Conservation (phyloP, 2,888 invertebrate species). For the Odontothrips loti region DNA sequence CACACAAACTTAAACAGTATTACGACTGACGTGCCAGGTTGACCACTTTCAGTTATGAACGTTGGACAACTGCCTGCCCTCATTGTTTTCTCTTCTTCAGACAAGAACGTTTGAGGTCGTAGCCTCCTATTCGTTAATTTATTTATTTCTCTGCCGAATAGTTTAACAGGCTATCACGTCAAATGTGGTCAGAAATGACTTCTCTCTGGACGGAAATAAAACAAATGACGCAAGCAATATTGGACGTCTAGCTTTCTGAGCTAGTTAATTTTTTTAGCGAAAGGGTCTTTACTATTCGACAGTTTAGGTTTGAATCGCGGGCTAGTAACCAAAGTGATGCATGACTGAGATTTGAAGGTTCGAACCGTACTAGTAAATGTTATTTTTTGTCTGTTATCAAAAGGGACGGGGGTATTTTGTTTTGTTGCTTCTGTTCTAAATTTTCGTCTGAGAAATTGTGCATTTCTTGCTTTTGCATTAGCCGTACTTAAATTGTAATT, state of each 20-base stretch:
- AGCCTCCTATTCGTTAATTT: conserved; percentile 15
- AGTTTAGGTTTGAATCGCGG: conserved; percentile 24
- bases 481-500: neutral
- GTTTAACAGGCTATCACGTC: conserved; percentile 15
- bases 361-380: neutral
- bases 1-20: conserved; percentile 21
- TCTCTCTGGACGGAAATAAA: neutral
- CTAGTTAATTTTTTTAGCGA: neutral
- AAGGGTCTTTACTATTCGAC: neutral
- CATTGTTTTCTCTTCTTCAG: conserved; percentile 21
- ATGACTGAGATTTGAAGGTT: conserved; percentile 13
- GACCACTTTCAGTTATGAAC: neutral
- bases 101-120: neutral
- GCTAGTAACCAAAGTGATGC: conserved; percentile 24
- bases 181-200: neutral
- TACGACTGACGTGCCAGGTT: neutral
- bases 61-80: neutral
- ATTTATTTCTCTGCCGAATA: conserved; percentile 1
- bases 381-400: neutral
- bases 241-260: neutral
- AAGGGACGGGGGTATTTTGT: neutral
- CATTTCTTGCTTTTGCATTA: neutral
- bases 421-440: neutral
- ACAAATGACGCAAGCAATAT: neutral
- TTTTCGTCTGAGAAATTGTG: neutral